These are phyloP conservation scores for Sarcophaga rosellei DNA, from an alignment of 2,888 invertebrate species.

Conservation along the genomic window DNA sequence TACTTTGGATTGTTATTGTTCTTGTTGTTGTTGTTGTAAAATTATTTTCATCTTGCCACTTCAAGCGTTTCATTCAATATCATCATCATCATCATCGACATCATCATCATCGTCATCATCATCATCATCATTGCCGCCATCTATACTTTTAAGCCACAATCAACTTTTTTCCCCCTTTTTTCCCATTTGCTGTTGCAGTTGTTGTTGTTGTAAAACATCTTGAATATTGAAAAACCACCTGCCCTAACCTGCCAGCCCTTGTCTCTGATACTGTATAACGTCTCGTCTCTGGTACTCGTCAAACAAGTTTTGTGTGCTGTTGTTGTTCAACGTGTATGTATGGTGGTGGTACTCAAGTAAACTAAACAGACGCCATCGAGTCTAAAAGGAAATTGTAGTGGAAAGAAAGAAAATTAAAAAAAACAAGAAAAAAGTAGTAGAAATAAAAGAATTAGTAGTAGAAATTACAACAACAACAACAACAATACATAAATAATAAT, in stretches of 20 bases:
- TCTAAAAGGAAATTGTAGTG: constrained; percentile 16
- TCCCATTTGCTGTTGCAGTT: not conserved
- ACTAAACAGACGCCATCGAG: constrained; percentile 49
- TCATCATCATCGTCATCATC: no score
- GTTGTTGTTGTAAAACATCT: not conserved
- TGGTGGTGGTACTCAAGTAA: constrained; percentile 4
- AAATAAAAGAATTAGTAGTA: no score
- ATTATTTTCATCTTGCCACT: no score
- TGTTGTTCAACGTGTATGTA: no score
- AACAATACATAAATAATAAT: not conserved
- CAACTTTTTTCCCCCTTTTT: constrained; percentile 4
- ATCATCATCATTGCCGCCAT: no score
- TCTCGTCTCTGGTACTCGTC: no score
- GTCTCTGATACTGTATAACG: no score
- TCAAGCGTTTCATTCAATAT: no score
- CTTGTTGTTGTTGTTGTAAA: not conserved
- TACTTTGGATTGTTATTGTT: constrained; percentile 6
- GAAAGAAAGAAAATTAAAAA: not conserved
- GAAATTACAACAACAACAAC: no score
- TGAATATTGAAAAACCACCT: constrained; percentile 37
- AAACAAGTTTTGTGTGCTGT: not conserved
- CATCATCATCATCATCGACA: no score
- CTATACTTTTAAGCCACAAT: constrained; percentile 26
- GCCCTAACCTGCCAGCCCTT: not conserved
- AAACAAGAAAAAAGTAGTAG: no score